These are phyloP conservation scores for Nothura maculosa DNA, from an alignment of 2,797 vertebrate genomes.

Conservation along the genomic window DNA sequence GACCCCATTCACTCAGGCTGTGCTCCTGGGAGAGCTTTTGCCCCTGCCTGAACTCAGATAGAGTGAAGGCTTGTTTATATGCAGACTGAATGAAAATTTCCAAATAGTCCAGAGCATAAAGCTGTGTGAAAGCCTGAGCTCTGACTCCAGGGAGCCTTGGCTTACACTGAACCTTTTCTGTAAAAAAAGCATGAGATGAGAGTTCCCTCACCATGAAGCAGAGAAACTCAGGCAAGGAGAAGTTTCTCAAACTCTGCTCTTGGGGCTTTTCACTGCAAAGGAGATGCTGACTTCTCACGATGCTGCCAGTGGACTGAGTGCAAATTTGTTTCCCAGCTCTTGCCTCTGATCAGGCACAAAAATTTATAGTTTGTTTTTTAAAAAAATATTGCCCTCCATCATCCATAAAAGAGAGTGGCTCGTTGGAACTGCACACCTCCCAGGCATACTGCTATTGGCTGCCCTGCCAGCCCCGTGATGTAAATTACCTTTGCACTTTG, in stretches of 20 bases:
- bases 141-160: slow-evolving; percentile 40
- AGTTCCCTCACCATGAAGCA: neutral
- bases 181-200: slow-evolving; percentile 13
- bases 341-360: slow-evolving; percentile 8
- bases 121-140: slow-evolving; percentile 34
- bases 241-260: neutral
- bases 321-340: slow-evolving; percentile 39
- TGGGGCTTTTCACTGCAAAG: neutral
- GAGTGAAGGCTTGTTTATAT: slow-evolving; percentile 63
- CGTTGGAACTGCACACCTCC: slow-evolving; percentile 49
- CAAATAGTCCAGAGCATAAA: neutral
- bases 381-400: slow-evolving; percentile 46
- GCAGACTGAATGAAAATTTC: slow-evolving; percentile 52
- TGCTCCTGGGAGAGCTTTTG: slow-evolving; percentile 53
- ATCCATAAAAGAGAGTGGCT: slow-evolving; percentile 56
- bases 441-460: slow-evolving; percentile 31
- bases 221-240: slow-evolving; percentile 3
- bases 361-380: slow-evolving; percentile 59
- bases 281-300: slow-evolving; percentile 17
- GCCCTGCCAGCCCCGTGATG: slow-evolving; percentile 33
- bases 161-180: slow-evolving; percentile 28
- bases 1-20: neutral
- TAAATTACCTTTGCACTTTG: slow-evolving; percentile 82
- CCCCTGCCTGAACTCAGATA: slow-evolving; percentile 57
- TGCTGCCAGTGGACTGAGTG: neutral